Conservation (phyloP, 2,797 vertebrate species). For the Pangasius djambal region DNA sequence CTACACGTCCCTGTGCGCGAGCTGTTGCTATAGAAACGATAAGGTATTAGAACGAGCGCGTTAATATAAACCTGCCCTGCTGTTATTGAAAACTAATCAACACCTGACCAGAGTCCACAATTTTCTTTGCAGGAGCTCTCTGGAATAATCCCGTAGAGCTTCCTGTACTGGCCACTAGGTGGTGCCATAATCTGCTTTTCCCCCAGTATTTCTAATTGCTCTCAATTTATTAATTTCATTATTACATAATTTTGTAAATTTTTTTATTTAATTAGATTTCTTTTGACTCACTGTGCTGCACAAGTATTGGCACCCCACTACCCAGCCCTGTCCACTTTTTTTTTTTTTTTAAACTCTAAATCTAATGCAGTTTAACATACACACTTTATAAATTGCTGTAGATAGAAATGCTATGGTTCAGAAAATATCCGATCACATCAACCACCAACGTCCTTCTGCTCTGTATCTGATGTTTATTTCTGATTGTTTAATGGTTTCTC, state of each 20-base stretch:
- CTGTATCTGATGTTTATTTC: background rate
- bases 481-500: background rate
- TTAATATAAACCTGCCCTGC: background rate
- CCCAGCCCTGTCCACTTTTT: background rate
- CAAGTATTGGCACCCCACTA: background rate
- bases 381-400: background rate
- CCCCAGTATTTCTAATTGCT: rapidly evolving
- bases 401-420: background rate
- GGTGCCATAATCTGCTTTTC: background rate
- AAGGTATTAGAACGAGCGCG: too few species aligned
- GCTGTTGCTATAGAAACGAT: background rate
- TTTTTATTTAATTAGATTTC: background rate
- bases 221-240: background rate
- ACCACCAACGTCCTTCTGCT: background rate
- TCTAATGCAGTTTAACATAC: background rate
- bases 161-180: too few species aligned
- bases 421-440: background rate
- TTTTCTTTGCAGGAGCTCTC: background rate
- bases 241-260: background rate
- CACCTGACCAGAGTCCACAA: background rate
- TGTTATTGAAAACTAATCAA: background rate
- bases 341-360: background rate
- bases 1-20: too few species aligned
- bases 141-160: background rate
- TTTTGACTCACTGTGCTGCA: background rate